phyloP scores from a whole-genome alignment of 1,140 invertebrate genomes.

The Micrasema minimum region DNA sequence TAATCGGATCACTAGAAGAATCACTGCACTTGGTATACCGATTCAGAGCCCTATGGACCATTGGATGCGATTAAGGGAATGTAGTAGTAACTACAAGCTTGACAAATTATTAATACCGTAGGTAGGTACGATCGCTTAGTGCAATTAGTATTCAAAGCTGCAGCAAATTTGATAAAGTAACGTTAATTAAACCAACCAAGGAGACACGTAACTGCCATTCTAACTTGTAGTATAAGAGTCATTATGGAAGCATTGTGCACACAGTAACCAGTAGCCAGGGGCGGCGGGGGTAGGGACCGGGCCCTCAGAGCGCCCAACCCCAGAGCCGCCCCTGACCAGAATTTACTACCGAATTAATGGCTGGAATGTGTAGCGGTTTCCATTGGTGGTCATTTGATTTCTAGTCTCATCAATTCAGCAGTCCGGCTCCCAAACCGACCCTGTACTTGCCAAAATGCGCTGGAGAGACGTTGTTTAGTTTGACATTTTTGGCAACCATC shows the following conservation, averaged over 20 bases:
- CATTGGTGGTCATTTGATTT: constrained; percentile 48
- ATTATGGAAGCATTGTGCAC: constrained; percentile 37
- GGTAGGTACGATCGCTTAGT: too few relatives aligned
- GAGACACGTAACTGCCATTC: constrained; percentile 36
- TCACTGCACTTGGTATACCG: too few relatives aligned
- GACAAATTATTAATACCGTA: too few relatives aligned
- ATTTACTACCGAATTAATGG: constrained; percentile 50
- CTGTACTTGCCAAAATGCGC: constrained; percentile 38
- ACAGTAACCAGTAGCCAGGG: not conserved
- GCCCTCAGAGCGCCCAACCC: not conserved
- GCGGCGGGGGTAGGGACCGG: too few relatives aligned
- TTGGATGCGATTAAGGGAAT: too few relatives aligned
- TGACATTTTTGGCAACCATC: constrained; percentile 21
- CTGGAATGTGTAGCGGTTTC: constrained; percentile 46
- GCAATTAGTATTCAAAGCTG: not conserved
- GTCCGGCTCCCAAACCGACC: not conserved
- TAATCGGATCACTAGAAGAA: too few relatives aligned
- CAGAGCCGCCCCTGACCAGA: constrained; percentile 43
- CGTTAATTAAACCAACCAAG: constrained; percentile 21
- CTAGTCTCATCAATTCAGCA: constrained; percentile 46
- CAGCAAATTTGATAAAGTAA: constrained; percentile 21
- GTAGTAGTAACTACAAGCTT: too few relatives aligned
- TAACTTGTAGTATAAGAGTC: constrained; percentile 10
- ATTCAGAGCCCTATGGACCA: too few relatives aligned
- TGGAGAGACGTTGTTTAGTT: constrained; percentile 12